Conservation (phyloP, 1,140 invertebrate species). For the Rhopalosiphum padi region DNA sequence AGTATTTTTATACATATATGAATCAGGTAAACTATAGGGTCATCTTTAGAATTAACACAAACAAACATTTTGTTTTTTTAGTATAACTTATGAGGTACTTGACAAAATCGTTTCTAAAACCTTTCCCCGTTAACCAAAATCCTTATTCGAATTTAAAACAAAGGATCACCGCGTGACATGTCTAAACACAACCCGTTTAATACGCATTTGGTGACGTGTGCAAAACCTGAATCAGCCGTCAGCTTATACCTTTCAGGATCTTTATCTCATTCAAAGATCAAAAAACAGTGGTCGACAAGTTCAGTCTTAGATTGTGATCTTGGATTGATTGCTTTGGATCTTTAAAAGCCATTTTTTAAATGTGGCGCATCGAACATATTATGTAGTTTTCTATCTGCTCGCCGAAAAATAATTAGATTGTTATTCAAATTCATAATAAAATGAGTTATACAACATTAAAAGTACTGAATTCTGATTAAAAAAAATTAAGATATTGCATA, state of each 20-base stretch:
- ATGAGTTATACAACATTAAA: background rate
- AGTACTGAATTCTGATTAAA: background rate
- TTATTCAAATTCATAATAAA: background rate
- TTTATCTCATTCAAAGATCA: slow-evolving; percentile 42
- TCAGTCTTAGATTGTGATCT: slow-evolving; percentile 14
- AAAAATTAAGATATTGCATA: background rate
- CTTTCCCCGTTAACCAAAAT: slow-evolving; percentile 27
- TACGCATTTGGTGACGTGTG: slow-evolving; percentile 43
- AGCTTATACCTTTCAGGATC: slow-evolving; percentile 36
- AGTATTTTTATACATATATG: background rate
- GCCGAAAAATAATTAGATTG: background rate
- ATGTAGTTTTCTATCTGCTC: background rate
- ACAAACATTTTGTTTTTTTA: slow-evolving; percentile 33
- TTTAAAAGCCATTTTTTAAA: slow-evolving; percentile 11
- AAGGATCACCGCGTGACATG: slow-evolving; percentile 26
- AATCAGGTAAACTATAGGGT: background rate
- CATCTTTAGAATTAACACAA: background rate
- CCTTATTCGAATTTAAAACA: slow-evolving; percentile 43
- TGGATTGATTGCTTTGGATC: slow-evolving; percentile 28
- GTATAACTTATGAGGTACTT: slow-evolving; percentile 36
- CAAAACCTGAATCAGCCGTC: slow-evolving; percentile 34
- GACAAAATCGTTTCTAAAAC: slow-evolving; percentile 23
- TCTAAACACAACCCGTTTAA: slow-evolving; percentile 43
- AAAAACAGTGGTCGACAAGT: background rate
- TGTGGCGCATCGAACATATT: background rate